Evolutionary conservation across 2,113 vertebrate species (phyloP).

Genomic region (Cranoglanis bouderius): DNA sequence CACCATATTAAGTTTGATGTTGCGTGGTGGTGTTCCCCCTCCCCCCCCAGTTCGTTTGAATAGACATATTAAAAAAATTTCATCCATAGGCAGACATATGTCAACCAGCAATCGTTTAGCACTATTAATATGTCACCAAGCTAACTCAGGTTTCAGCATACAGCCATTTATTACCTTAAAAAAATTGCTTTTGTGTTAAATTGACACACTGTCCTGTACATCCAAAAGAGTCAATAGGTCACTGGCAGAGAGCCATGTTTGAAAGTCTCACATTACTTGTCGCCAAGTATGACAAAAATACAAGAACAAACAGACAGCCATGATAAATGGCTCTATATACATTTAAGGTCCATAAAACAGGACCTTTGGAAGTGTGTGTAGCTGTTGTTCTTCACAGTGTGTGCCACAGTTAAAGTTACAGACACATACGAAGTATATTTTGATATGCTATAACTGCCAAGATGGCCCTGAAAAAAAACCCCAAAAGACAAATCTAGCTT

Average conservation of each 20-base stretch:
- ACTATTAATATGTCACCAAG: background rate
- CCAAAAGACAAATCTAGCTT: background rate
- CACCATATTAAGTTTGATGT: background rate
- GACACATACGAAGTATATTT: constrained; percentile 1
- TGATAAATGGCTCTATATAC: constrained; percentile 26
- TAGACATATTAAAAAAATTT: background rate
- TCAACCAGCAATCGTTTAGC: background rate
- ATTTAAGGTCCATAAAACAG: constrained; percentile 28
- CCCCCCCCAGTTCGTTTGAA: too few relatives aligned
- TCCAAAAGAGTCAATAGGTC: constrained; percentile 3
- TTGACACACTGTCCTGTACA: background rate
- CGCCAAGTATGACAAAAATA: constrained; percentile 31
- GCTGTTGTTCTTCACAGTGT: constrained; percentile 26
- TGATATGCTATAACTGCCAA: constrained; percentile 7
- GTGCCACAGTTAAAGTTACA: constrained; percentile 2
- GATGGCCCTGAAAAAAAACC: background rate
- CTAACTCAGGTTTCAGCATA: background rate
- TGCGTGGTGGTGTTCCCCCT: too few relatives aligned
- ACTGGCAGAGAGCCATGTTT: constrained; percentile 23
- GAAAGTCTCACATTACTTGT: constrained; percentile 31
- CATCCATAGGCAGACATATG: background rate
- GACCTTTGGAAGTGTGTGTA: constrained; percentile 6
- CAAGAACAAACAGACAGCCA: constrained; percentile 23
- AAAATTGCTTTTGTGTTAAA: background rate
- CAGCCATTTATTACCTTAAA: background rate